Conservation (phyloP, 2,888 invertebrate species). For the Cerastis leucographa region DNA sequence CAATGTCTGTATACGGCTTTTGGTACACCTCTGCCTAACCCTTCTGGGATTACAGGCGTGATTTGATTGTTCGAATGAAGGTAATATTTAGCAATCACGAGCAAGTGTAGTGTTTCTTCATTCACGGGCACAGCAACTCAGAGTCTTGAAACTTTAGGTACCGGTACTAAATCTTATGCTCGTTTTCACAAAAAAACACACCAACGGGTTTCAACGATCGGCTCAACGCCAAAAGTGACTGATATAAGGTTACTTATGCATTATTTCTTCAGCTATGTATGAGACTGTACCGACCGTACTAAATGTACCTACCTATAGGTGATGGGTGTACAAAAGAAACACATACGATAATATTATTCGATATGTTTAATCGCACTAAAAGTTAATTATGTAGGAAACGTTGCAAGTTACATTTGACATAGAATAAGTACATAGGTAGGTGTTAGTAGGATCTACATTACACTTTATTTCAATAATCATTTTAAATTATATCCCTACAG, state of each 20-base stretch:
- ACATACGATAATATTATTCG: constrained; percentile 40
- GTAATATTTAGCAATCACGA: neutral
- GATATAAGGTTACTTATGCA: no score
- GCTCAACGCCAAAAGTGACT: no score
- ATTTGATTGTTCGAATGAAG: neutral
- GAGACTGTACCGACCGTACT: neutral
- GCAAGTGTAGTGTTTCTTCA: neutral
- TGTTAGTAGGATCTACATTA: neutral
- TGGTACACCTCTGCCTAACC: no score
- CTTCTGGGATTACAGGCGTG: no score
- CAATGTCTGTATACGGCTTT: no score
- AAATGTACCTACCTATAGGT: neutral
- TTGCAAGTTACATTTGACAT: constrained; percentile 74
- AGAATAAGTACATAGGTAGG: neutral
- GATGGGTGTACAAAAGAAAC: neutral
- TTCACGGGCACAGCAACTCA: neutral
- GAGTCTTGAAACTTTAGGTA: neutral
- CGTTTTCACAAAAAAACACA: neutral
- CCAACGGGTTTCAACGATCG: neutral
- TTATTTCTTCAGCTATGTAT: neutral
- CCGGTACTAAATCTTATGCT: neutral
- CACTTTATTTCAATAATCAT: constrained; percentile 1
- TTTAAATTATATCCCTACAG: constrained; percentile 2
- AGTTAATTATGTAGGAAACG: constrained; percentile 45
- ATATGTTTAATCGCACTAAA: constrained; percentile 72